These are phyloP conservation scores for Hirtodrosophila duncani DNA, from an alignment of 2,888 invertebrate genomes.

Conservation along the genomic window DNA sequence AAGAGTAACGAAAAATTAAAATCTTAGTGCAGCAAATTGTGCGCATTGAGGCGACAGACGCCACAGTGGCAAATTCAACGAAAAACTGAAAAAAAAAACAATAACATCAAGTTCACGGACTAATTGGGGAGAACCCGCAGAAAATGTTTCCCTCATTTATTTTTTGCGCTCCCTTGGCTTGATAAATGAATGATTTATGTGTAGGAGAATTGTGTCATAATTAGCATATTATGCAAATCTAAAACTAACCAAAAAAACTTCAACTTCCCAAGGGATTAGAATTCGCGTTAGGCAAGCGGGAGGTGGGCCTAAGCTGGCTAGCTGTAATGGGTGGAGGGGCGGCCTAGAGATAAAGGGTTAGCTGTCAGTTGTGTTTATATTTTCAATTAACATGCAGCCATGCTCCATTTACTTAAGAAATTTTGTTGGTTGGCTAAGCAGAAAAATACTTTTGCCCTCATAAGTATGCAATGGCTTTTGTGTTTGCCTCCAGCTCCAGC, in stretches of 20 bases:
- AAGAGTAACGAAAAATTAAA: conserved; percentile 39
- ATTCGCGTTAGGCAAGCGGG: background rate
- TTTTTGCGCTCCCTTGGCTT: conserved; percentile 3
- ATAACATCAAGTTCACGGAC: conserved; percentile 30
- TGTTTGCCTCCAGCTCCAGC: conserved; percentile 20
- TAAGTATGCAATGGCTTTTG: conserved; percentile 47
- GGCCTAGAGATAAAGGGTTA: conserved; percentile 21
- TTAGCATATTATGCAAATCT: conserved; percentile 61
- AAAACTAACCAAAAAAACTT: conserved; percentile 19
- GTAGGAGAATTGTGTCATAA: conserved; percentile 38
- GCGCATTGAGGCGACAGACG: conserved; percentile 26
- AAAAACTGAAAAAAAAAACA: conserved; percentile 17
- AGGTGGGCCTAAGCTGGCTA: background rate
- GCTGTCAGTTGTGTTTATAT: conserved; percentile 28
- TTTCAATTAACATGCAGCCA: conserved; percentile 44
- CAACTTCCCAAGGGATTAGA: too few relatives aligned
- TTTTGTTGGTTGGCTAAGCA: conserved; percentile 28
- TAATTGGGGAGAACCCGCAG: conserved; percentile 19
- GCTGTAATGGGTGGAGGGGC: background rate
- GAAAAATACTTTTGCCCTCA: conserved; percentile 20
- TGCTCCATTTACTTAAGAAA: conserved; percentile 39
- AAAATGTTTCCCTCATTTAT: conserved; percentile 7
- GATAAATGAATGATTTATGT: conserved; percentile 54
- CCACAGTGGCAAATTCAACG: conserved; percentile 9
- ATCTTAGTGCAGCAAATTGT: conserved; percentile 41